Evolutionary conservation across 2,888 invertebrate genomes (phyloP), one percentile per base, ranked within the genome.

Genomic region (Eupithecia exiguata): DNA sequence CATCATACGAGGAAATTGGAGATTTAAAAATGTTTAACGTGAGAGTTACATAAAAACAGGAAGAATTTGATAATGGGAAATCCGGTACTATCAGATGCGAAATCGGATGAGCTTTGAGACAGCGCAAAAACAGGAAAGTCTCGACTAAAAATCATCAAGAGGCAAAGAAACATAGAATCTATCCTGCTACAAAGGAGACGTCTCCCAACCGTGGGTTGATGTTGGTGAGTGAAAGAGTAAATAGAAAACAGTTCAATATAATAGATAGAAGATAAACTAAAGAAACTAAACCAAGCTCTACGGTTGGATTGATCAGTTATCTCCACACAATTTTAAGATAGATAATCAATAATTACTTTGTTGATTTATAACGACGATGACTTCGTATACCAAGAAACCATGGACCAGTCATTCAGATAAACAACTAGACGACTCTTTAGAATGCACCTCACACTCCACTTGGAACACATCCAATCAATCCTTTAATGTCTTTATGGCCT

Each of bases 381-480:
- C 18, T 18, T 36, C 30, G 35, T 36, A 63, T n/a, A 36, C 36
- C 30, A 61, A 63, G 30, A 16, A 63, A 38, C 4, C 36, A 63
- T 35, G n/a, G n/a, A 63, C 35, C 36, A 65, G 63, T 65, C 38
- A 38, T 38, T 43, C 21, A 66, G 25, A 36, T 65, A n/a, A 62
- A 30, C 35, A 18, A 65, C 38, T 65, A n/a, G 38, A 38, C 38
- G 40, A 43, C 21, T 66, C 10, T 40, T 65, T 25, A 40, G 12
- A 66, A 66, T 66, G 10, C 66, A 5, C 12, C 40, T 66, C 66
- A 66, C 66, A 62, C 10, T 36, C 65, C 36, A 46, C 62, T 72
- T 62, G 62, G 46, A 38, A 38, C 62, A 68, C 76, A 68, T 75
- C 74, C 77, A 72, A 77, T 74, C 68, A 68, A 69, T 63, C 49